Conservation (phyloP, 2,113 vertebrate species). For the Chinchilla lanigera region DNA sequence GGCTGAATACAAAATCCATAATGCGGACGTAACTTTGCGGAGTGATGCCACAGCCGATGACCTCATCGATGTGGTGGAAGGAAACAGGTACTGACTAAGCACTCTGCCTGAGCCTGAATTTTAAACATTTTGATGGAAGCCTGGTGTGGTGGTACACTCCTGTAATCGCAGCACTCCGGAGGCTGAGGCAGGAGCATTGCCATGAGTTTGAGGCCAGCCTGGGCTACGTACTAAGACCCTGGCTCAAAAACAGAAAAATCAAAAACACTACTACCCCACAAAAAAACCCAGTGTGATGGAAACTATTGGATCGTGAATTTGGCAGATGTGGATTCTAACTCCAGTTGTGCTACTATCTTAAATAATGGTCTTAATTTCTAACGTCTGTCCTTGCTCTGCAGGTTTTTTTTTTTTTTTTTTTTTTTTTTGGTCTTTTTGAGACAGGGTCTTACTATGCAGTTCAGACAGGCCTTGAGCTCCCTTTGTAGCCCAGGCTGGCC, state of each 20-base stretch:
- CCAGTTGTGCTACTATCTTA: background rate
- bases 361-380: conserved; percentile 26
- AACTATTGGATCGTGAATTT: background rate
- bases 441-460: no score
- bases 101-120: conserved; percentile 1
- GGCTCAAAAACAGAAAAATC: background rate
- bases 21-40: conserved; percentile 96
- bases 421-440: no score
- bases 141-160: background rate
- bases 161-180: background rate
- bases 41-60: conserved; percentile 97
- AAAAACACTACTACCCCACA: background rate
- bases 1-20: conserved; percentile 98
- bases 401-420: no score
- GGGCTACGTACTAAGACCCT: background rate
- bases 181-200: background rate
- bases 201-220: background rate
- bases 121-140: background rate
- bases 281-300: background rate
- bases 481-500: no score
- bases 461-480: no score
- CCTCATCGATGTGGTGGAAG: conserved; percentile 98
- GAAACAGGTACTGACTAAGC: conserved; percentile 91
- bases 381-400: conserved; percentile 29
- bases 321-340: background rate